phyloP scores from a whole-genome alignment of 2,113 vertebrate species.

The Centrocercus urophasianus region DNA sequence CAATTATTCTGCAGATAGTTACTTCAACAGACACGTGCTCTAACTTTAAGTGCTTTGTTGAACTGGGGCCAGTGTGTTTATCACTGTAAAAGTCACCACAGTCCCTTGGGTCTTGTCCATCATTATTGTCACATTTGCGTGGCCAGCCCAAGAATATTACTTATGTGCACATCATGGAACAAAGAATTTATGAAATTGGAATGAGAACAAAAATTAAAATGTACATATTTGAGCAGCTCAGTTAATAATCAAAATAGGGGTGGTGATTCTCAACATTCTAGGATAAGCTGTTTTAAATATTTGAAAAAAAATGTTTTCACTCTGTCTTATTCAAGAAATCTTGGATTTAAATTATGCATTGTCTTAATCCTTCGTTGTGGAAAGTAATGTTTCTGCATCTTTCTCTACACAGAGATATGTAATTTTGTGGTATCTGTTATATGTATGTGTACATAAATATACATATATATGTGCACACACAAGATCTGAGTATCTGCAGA shows the following conservation, averaged over 20 bases:
- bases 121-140: background rate
- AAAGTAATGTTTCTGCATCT: background rate
- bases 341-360: background rate
- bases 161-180: background rate
- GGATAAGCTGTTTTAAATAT: background rate
- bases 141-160: background rate
- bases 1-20: background rate
- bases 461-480: no score
- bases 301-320: background rate
- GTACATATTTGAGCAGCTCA: background rate
- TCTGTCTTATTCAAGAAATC: background rate
- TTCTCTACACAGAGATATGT: background rate
- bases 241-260: background rate
- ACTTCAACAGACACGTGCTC: background rate
- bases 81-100: background rate
- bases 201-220: background rate
- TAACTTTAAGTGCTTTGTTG: background rate
- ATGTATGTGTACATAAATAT: background rate
- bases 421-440: background rate
- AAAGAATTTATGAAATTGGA: background rate
- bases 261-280: background rate
- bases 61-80: background rate
- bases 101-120: background rate
- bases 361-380: background rate
- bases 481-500: slow-evolving; percentile 45